Percentiles rank a stretch among this genome's conserved stretches.
Evolutionary conservation across 1,140 invertebrate species (phyloP).

Genomic region (Cyrtorhinus lividipennis): DNA sequence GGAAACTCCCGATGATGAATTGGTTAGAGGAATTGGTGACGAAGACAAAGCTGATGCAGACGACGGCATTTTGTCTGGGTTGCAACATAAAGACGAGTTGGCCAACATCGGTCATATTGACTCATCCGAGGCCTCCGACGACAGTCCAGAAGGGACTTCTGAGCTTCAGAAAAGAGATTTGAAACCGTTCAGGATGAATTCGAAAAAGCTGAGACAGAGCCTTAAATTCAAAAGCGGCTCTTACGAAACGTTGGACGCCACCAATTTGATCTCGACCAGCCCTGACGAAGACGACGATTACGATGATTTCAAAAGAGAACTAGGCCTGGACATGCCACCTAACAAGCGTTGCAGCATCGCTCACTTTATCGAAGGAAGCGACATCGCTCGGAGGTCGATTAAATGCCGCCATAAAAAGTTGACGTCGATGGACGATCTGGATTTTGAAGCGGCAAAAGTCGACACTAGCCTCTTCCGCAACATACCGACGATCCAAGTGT

Average conservation of each 20-base stretch:
- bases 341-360: conserved; percentile 28
- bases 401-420: conserved; percentile 30
- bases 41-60: conserved; percentile 1
- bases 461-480: neutral
- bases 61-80: conserved; percentile 20
- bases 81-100: conserved; percentile 25
- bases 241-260: conserved; percentile 23
- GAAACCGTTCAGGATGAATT: conserved; percentile 7
- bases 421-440: conserved; percentile 18
- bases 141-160: conserved; percentile 24
- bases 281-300: conserved; percentile 27
- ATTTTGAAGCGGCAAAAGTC: conserved; percentile 14
- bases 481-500: conserved; percentile 20
- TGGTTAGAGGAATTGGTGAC: conserved; percentile 11
- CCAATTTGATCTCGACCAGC: conserved; percentile 27
- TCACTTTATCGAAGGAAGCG: conserved; percentile 61
- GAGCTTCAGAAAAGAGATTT: conserved; percentile 17
- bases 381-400: conserved; percentile 54
- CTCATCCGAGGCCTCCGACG: conserved; percentile 60
- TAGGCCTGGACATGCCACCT: conserved; percentile 12
- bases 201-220: conserved; percentile 17
- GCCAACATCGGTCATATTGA: conserved; percentile 56
- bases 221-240: conserved; percentile 16
- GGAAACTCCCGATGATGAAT: conserved; percentile 4
- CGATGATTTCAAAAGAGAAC: conserved; percentile 24